A percentile compares a stretch with the other conserved stretches of the same genome.
Conservation (phyloP, 2,888 invertebrate genomes). For the Oasisia sp. region DNA sequence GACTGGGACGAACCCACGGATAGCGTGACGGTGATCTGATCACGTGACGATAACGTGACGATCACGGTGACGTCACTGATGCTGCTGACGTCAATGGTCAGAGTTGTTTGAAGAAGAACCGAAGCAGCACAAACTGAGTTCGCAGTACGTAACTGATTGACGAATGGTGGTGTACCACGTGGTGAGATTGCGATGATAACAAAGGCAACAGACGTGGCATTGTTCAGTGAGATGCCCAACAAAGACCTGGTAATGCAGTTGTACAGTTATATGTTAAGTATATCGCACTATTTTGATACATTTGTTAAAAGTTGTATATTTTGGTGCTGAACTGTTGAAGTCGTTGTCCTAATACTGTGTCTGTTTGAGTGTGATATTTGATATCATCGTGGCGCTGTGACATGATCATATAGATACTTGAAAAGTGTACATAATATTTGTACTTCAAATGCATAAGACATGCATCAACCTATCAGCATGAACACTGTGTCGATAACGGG, state of each 20-base stretch:
- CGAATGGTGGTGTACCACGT: no score
- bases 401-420: not conserved
- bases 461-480: not conserved
- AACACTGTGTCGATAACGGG: not conserved
- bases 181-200: not conserved
- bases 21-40: conserved; percentile 26
- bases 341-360: not conserved
- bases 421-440: not conserved
- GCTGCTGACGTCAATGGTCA: not conserved
- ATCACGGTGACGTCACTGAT: not conserved
- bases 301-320: not conserved
- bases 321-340: not conserved
- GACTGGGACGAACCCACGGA: conserved; percentile 27
- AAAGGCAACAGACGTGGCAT: not conserved
- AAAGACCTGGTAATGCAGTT: not conserved
- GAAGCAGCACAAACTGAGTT: no score
- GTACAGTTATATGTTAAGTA: not conserved
- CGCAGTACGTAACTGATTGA: no score
- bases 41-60: conserved; percentile 34
- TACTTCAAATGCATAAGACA: not conserved
- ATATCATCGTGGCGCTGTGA: not conserved
- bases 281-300: not conserved
- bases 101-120: not conserved
- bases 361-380: not conserved
- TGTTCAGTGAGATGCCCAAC: not conserved